phyloP scores from a whole-genome alignment of 2,113 vertebrate species.

The Pachypanchax playfairii region DNA sequence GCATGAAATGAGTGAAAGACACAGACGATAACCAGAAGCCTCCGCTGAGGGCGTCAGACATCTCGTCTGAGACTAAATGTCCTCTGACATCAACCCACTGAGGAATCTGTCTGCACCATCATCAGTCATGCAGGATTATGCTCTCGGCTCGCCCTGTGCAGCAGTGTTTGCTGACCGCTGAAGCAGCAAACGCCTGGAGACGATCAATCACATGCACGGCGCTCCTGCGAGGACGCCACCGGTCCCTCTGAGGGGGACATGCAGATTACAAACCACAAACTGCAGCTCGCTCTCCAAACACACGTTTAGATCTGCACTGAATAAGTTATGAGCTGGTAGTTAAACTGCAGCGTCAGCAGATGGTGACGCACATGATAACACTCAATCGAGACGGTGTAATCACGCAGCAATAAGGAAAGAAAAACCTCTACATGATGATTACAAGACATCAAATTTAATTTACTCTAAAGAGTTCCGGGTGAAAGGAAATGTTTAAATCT shows the following conservation, averaged over 20 bases:
- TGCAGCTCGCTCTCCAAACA: constrained; percentile 9
- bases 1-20: too few relatives aligned
- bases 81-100: background rate
- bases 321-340: constrained; percentile 31
- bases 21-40: too few relatives aligned
- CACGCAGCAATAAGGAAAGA: constrained; percentile 55
- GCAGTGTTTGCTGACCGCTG: constrained; percentile 33
- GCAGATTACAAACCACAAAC: constrained; percentile 11
- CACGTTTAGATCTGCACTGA: constrained; percentile 28
- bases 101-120: too few relatives aligned
- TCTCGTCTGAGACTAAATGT: constrained; percentile 1
- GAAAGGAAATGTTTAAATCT: background rate
- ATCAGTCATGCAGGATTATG: constrained; percentile 21
- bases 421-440: constrained; percentile 42
- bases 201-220: constrained; percentile 28
- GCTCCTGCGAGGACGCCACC: constrained; percentile 38
- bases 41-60: background rate
- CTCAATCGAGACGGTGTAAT: background rate
- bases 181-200: background rate
- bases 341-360: constrained; percentile 18
- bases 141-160: constrained; percentile 12
- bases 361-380: background rate
- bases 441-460: background rate
- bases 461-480: background rate
- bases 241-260: constrained; percentile 38